Percentiles rank a stretch among this genome's conserved stretches.
Evolutionary conservation across 2,888 invertebrate species (phyloP).

Genomic region (Frankliniella fusca): DNA sequence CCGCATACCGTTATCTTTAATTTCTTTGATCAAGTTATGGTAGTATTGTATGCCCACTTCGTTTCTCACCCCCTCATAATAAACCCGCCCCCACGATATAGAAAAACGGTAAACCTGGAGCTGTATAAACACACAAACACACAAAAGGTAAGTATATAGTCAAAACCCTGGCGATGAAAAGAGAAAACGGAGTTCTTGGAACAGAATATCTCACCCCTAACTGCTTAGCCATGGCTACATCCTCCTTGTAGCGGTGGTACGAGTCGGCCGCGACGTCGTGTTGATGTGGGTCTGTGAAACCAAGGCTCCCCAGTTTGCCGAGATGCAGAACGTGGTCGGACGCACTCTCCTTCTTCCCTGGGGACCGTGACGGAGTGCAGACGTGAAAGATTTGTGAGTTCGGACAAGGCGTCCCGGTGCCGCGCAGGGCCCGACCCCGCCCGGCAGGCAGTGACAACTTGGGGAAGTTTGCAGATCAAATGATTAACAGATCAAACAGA

Average conservation of each 20-base stretch:
- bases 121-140: background rate
- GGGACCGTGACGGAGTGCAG: slow-evolving; percentile 45
- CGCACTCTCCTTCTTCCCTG: background rate
- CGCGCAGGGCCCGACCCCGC: too few species aligned
- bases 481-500: too few species aligned
- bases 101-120: background rate
- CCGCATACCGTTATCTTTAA: background rate
- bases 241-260: background rate
- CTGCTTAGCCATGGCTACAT: background rate
- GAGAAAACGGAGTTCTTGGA: background rate
- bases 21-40: background rate
- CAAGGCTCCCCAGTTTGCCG: background rate
- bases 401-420: too few species aligned
- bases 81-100: background rate
- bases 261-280: background rate
- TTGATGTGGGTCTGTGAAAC: background rate
- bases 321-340: background rate
- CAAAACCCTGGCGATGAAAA: background rate
- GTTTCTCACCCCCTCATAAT: background rate
- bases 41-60: background rate
- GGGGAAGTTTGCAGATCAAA: too few species aligned
- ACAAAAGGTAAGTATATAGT: background rate
- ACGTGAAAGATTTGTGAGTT: too few species aligned
- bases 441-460: too few species aligned
- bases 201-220: background rate